phyloP scores from a whole-genome alignment of 2,888 invertebrate genomes.

The Choristoneura rosaceana region DNA sequence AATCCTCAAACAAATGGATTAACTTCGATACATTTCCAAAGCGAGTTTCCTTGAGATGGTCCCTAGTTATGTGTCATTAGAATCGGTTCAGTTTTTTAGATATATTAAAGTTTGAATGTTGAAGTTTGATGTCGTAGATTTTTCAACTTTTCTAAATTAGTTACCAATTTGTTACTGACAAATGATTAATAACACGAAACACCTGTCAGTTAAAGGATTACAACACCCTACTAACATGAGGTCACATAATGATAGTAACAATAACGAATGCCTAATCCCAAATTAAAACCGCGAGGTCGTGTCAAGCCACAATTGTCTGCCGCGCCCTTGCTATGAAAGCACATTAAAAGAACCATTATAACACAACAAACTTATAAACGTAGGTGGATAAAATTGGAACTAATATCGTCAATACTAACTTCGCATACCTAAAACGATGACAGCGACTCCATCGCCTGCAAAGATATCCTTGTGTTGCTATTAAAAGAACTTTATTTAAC shows the following conservation, averaged over 20 bases:
- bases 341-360: conserved; percentile 22
- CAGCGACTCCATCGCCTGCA: conserved; percentile 1
- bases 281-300: conserved; percentile 39
- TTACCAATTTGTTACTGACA: neutral
- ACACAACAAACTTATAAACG: conserved; percentile 8
- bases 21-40: too few species aligned
- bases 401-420: conserved; percentile 6
- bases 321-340: conserved; percentile 31
- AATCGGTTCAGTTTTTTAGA: too few species aligned
- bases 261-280: conserved; percentile 32
- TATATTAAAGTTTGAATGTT: too few species aligned
- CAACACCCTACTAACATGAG: neutral
- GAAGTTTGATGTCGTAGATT: too few species aligned
- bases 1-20: too few species aligned
- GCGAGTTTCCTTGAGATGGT: too few species aligned
- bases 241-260: conserved; percentile 21
- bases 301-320: conserved; percentile 38
- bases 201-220: conserved; percentile 6
- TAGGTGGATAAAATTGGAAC: neutral
- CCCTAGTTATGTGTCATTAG: too few species aligned
- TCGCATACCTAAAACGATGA: neutral
- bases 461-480: conserved; percentile 20
- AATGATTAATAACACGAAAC: neutral
- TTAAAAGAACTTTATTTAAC: conserved; percentile 16
- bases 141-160: too few species aligned